Evolutionary conservation across 2,888 invertebrate species (phyloP).

Genomic region (Idaea dimidiata): DNA sequence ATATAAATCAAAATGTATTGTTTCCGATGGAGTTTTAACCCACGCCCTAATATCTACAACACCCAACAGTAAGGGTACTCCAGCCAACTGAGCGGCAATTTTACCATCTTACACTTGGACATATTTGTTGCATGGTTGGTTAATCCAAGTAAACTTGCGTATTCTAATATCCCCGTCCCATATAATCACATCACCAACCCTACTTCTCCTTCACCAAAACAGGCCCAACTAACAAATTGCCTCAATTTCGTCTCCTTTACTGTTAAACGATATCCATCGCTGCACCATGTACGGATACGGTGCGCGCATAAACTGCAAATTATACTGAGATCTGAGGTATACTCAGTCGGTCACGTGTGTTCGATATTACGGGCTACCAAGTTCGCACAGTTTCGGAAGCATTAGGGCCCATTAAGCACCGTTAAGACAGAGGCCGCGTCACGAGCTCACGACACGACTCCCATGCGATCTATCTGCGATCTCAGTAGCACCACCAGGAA

Average conservation of each 20-base stretch:
- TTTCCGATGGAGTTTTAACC: too few species aligned
- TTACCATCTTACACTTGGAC: too few species aligned
- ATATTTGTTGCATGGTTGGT: background rate
- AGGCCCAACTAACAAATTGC: constrained; percentile 48
- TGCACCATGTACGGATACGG: constrained; percentile 58
- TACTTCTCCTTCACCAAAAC: background rate
- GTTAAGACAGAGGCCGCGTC: constrained; percentile 75
- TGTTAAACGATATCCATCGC: constrained; percentile 61
- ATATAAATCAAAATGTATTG: too few species aligned
- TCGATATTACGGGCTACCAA: constrained; percentile 66
- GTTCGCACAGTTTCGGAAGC: constrained; percentile 81
- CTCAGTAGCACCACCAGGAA: constrained; percentile 67
- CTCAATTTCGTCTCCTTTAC: constrained; percentile 52
- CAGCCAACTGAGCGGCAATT: too few species aligned
- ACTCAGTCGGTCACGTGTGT: constrained; percentile 62
- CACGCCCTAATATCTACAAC: too few species aligned
- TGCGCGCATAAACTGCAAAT: constrained; percentile 63
- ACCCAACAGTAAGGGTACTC: too few species aligned
- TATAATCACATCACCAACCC: background rate
- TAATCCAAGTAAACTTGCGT: background rate
- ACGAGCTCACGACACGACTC: constrained; percentile 77
- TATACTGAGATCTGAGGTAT: constrained; percentile 43
- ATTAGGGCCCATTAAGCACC: constrained; percentile 80
- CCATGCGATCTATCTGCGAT: constrained; percentile 71
- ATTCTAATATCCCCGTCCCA: background rate